These are phyloP conservation scores for Phymorhynchus buccinoides DNA, from an alignment of 1,140 invertebrate species.

Conservation along the genomic window DNA sequence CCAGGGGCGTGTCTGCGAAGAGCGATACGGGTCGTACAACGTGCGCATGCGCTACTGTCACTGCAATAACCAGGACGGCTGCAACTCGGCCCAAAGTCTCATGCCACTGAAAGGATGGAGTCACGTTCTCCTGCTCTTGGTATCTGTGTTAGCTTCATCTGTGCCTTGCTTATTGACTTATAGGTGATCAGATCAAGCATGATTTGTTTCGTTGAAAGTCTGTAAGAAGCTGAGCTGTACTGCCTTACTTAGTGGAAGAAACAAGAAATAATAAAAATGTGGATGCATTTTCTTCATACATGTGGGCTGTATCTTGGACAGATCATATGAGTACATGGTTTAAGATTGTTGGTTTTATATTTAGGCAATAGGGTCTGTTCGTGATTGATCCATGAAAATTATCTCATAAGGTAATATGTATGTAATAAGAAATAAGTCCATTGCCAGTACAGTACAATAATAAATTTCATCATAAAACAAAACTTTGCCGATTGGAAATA, in stretches of 20 bases:
- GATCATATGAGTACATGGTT: no score
- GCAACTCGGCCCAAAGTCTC: constrained; percentile 60
- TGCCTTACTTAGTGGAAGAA: background rate
- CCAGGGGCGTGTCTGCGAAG: constrained; percentile 70
- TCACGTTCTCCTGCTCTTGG: background rate
- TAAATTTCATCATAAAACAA: no score
- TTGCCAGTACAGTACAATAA: no score
- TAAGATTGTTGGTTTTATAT: no score
- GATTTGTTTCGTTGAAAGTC: background rate
- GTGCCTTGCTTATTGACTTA: background rate
- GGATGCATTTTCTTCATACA: background rate
- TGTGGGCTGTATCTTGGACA: background rate
- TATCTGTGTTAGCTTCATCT: background rate
- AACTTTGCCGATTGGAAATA: no score
- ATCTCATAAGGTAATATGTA: no score
- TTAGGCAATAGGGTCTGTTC: no score
- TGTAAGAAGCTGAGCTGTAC: background rate
- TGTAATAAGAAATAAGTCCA: no score
- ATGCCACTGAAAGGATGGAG: background rate
- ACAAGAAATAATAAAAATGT: background rate
- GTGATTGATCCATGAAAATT: no score
- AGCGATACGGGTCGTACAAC: constrained; percentile 68
- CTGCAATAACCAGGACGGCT: constrained; percentile 73
- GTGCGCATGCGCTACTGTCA: constrained; percentile 71
- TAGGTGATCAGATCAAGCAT: background rate